phyloP scores from a whole-genome alignment of 2,113 vertebrate species.

The Varanus salvator region DNA sequence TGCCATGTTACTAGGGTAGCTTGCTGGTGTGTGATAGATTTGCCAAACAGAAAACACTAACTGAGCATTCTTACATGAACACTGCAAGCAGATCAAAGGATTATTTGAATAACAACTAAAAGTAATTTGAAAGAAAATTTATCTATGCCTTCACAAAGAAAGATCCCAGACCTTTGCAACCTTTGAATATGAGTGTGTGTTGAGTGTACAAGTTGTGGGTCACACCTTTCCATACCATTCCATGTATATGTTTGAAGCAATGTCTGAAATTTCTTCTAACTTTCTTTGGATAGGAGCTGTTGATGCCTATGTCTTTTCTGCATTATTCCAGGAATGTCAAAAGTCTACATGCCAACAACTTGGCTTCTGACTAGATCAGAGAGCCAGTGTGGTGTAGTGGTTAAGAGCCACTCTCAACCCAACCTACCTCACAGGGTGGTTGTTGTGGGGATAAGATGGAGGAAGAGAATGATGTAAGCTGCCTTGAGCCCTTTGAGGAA shows the following conservation, averaged over 20 bases:
- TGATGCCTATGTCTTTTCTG: not conserved
- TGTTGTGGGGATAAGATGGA: too few species aligned
- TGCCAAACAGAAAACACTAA: not conserved
- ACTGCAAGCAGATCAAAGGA: not conserved
- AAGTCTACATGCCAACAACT: not conserved
- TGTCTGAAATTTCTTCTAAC: not conserved
- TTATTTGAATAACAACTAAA: not conserved
- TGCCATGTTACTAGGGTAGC: not conserved
- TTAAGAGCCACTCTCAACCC: too few species aligned
- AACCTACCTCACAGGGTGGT: too few species aligned
- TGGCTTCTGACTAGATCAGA: not conserved
- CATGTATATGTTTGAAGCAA: not conserved
- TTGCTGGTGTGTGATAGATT: not conserved
- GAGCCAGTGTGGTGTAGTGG: too few species aligned
- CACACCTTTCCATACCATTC: not conserved
- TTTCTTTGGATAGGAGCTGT: not conserved
- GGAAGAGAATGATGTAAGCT: too few species aligned
- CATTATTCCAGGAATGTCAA: not conserved
- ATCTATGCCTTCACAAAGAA: not conserved
- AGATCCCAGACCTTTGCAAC: not conserved
- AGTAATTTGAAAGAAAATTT: not conserved
- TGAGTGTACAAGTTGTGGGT: not conserved
- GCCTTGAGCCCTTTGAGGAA: too few species aligned
- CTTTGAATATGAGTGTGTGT: not conserved
- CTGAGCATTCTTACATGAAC: not conserved